phyloP scores from a whole-genome alignment of 2,797 vertebrate species.

The Acanthurus leucopareius region DNA sequence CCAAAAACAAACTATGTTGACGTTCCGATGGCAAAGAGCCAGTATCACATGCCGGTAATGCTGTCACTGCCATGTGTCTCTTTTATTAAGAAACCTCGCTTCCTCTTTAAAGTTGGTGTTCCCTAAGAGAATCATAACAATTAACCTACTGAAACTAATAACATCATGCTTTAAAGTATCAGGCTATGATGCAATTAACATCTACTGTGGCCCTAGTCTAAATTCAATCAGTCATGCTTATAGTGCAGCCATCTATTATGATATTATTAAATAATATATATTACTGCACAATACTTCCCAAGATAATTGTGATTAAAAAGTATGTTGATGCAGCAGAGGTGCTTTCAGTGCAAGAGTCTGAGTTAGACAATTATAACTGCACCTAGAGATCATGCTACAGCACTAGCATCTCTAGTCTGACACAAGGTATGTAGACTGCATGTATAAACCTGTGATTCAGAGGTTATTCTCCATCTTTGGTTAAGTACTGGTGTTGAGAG shows the following conservation, averaged over 20 bases:
- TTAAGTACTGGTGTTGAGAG: too few species aligned
- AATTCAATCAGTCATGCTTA: conserved; percentile 54
- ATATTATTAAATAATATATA: conserved; percentile 50
- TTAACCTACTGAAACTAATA: conserved; percentile 46
- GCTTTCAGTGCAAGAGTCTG: background rate
- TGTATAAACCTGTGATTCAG: too few species aligned
- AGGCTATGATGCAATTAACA: conserved; percentile 59
- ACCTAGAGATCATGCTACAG: too few species aligned
- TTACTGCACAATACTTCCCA: conserved; percentile 34
- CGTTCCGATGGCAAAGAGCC: background rate
- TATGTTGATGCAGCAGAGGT: background rate
- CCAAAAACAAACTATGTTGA: background rate
- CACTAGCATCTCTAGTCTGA: too few species aligned
- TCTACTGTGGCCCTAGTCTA: conserved; percentile 42
- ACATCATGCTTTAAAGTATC: conserved; percentile 56
- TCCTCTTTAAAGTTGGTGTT: conserved; percentile 17
- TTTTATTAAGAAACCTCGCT: conserved; percentile 18
- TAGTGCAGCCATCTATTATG: conserved; percentile 50
- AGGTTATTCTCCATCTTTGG: too few species aligned
- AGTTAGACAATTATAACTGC: background rate
- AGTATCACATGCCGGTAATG: background rate
- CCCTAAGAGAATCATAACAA: conserved; percentile 35
- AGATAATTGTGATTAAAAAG: conserved; percentile 17
- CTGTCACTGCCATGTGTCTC: background rate
- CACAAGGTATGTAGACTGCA: too few species aligned